phyloP scores from a whole-genome alignment of 2,888 invertebrate genomes.

The Hypselothyrea guttata region DNA sequence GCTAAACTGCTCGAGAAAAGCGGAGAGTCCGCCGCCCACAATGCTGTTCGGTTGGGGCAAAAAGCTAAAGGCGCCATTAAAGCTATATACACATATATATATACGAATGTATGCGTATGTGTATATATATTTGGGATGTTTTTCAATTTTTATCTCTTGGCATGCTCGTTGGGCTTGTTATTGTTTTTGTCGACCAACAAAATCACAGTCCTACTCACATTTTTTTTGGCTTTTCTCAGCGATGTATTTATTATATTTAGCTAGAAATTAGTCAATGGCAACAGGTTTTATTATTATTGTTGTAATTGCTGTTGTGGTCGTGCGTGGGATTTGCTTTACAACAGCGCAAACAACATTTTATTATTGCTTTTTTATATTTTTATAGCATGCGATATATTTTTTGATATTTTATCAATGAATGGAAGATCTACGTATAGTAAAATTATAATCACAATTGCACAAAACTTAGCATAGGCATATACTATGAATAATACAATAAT shows the following conservation, averaged over 20 bases:
- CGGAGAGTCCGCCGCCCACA: slow-evolving; percentile 59
- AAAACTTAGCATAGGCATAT: slow-evolving; percentile 30
- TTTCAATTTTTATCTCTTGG: slow-evolving; percentile 36
- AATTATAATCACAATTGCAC: slow-evolving; percentile 61
- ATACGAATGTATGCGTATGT: slow-evolving; percentile 3
- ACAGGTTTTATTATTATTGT: slow-evolving; percentile 53
- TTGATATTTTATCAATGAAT: slow-evolving; percentile 74
- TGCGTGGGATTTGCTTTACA: slow-evolving; percentile 56
- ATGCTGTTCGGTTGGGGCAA: slow-evolving; percentile 36
- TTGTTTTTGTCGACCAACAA: slow-evolving; percentile 25
- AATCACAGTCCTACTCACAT: slow-evolving; percentile 49
- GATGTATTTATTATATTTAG: slow-evolving; percentile 36
- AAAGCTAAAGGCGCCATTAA: slow-evolving; percentile 44
- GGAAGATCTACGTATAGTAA: slow-evolving; percentile 11
- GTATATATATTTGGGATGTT: not conserved
- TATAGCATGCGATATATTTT: slow-evolving; percentile 48
- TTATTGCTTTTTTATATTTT: not conserved
- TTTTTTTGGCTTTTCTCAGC: slow-evolving; percentile 21
- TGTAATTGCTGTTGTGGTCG: slow-evolving; percentile 14
- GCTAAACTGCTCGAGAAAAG: slow-evolving; percentile 46
- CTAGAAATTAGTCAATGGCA: slow-evolving; percentile 58
- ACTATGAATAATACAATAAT: slow-evolving; percentile 33
- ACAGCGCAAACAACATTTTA: slow-evolving; percentile 13
- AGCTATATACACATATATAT: slow-evolving; percentile 6
- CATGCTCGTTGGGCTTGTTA: slow-evolving; percentile 28